Conservation (phyloP, 1,140 invertebrate species). For the Cotesia typhae region DNA sequence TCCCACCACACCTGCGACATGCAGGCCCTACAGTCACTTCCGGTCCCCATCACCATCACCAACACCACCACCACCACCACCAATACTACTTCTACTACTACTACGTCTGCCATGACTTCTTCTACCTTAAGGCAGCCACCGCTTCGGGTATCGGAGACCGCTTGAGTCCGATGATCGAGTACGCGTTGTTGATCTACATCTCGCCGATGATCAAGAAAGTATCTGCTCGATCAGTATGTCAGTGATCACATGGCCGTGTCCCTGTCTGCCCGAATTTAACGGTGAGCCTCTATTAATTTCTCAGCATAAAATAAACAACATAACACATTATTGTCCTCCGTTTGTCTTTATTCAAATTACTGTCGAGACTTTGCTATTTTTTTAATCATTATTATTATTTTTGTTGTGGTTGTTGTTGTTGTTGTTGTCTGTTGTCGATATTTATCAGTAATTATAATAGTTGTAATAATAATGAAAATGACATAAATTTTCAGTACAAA, state of each 20-base stretch:
- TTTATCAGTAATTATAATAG: too few relatives aligned
- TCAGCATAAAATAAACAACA: too few relatives aligned
- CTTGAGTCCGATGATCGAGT: slow-evolving; percentile 56
- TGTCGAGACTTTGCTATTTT: neutral
- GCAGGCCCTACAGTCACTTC: slow-evolving; percentile 65
- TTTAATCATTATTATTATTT: neutral
- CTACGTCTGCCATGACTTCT: slow-evolving; percentile 61
- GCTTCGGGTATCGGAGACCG: slow-evolving; percentile 62
- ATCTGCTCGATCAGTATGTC: slow-evolving; percentile 55
- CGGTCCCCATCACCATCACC: slow-evolving; percentile 59
- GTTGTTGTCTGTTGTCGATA: too few relatives aligned
- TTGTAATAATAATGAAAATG: too few relatives aligned
- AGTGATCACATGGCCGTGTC: slow-evolving; percentile 52
- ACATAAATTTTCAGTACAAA: too few relatives aligned
- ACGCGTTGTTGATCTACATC: slow-evolving; percentile 46
- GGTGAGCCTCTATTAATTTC: slow-evolving; percentile 53
- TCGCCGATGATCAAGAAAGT: neutral
- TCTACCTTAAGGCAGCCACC: slow-evolving; percentile 56
- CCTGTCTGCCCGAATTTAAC: slow-evolving; percentile 41
- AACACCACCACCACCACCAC: too few relatives aligned
- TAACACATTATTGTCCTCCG: neutral
- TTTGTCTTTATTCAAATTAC: neutral
- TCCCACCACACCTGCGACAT: slow-evolving; percentile 64
- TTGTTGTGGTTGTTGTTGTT: neutral
- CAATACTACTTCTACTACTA: too few relatives aligned